Base-by-base conservation (phyloP, 2,797 vertebrate genomes). In the Gymnocypris eckloni region DNA sequence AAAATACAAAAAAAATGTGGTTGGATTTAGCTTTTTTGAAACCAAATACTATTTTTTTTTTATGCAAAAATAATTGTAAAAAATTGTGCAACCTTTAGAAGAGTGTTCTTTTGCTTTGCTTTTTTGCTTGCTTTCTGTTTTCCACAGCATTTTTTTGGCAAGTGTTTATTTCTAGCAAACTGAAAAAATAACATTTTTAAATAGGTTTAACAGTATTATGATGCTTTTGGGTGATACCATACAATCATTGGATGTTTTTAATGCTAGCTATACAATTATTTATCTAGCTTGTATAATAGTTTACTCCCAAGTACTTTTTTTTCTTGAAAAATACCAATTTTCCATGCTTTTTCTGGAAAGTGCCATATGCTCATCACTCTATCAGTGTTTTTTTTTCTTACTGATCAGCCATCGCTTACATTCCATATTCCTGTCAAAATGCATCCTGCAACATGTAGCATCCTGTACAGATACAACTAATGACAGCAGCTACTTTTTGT, bases 401-500 rank as follows among this genome's bases (percentile, higher is more conserved):
- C 43, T n/a, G 10, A 2, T 64, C 25, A 37, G 33, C 50, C n/a
- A 56, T 43, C 45, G 79, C 67, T 43, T 10, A 39, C 72, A 82
- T 85, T 85, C 72, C 72, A 78, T 56, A 78, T 72, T 66, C 33
- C 77, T 45, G 54, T 85, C 79, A 56, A 50, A 61, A 79, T 67
- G 45, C 9, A 43, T 45, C 48, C 22, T 77, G 81, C 61, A 85
- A 59, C 22, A 79, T 81, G 82, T 88, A 80, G 87, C 81, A 84
- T 84, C 79, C 73, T 75, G 66, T 87, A 85, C 80, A 71, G 50
- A 61, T 61, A 45, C 80, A 86, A 84, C 54, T 73, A 39, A 67
- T 72, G 54, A 79, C 85, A 84, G 76, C 69, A 82, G 78, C 81
- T 90, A 82, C 66, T 87, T 86, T 84, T 76, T 87, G 67, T 86